Evolutionary conservation across 2,113 vertebrate genomes (phyloP), one percentile per base, ranked within the genome.

Genomic region (Ptychochromis oligacanthus): DNA sequence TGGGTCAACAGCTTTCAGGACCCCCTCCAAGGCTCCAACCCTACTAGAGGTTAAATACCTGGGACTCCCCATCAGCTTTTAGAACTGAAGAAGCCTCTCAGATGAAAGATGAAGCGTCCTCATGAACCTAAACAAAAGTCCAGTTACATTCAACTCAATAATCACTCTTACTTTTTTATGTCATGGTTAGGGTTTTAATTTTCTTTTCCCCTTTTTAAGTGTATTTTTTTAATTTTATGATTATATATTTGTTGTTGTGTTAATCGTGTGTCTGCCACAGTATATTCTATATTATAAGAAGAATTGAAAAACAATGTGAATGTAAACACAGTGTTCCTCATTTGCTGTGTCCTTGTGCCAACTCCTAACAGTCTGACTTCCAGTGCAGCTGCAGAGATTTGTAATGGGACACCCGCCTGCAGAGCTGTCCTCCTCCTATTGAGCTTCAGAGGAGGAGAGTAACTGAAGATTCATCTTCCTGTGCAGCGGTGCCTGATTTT

Each of bases 381-480:
- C 10, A 5, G 55, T 56, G 55, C 24, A 70, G 65, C 65, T 18
- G 65, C 65, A 52, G 43, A 28, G 65, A 52, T 72, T 20, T 72
- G 65, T 72, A 72, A 72, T 6, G 10, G 24, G 65, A 72, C 65
- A 52, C 65, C 65, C 9, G 10, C 6, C 64, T 7, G 65, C 65
- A 70, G 24, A 28, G 65, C 43, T 2, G 24, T 49, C 64, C 0
- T 67, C 64, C 22, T 67, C 64, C 40, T 67, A 1, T 28, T 26
- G 40, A 28, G 22, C 40, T 18, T 46, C 64, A 67, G 65, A 31
- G 0, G 40, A 7, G 15, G 1, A 18, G 26, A 52, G 65, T 31
- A 72, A 72, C 65, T 17, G 24, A 72, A 72, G 65, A 72, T 72
- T 72, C 65, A 72, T 72, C 38, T 52, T 82, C 58, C 85, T 75